Evolutionary conservation across 53 echinoderm and acorn worm species (phyloP), one percentile per base, ranked within the genome.

Genomic region (Holothuria leucospilota): DNA sequence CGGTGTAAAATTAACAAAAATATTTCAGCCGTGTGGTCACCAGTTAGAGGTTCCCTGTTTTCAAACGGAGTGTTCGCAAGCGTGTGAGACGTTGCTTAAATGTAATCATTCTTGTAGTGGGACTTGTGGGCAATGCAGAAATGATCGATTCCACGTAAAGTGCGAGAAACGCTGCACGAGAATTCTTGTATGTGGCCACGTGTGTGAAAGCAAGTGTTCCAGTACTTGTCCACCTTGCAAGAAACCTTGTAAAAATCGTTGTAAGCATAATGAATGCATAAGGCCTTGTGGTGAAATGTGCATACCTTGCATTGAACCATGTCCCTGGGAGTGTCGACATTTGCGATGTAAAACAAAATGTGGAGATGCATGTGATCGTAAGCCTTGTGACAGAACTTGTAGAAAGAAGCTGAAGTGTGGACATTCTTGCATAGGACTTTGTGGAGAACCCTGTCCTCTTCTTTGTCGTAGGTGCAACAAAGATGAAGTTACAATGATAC

Each of bases 401-500:
- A 23, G 20, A 4, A 68, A 72, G 52, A 89, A 24, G 14, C 92
- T 96, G 0, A 85, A 41, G 34, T 96, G 96, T 42, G 87, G 86
- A 66, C 96, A 96, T 65, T 85, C 59, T 12, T 96, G 96, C 69
- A 94, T 96, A 24, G 96, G 96, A 13, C 73, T 96, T 28, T 96
- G 96, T 83, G 96, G 96, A 27, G 96, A 96, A 58, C 91, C 66
- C 7, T 96, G 96, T 53, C 94, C 91, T 2, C 71, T 59, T 41
- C 94, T 94, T 69, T 96, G 96, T 62, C 94, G 92, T 26, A 64
- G 72, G 14, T 96, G 96, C 60, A n/a, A 96, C 85, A 84, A 41
- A 58, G 87, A 88, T 9, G 92, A 94, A 52, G 94, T 96, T 9
- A 96, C 94, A 23, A 88, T 71, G 58, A 91, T 96, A 21, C 84